These are phyloP conservation scores for Lophius piscatorius DNA, from an alignment of 2,113 vertebrate genomes.

Conservation along the genomic window DNA sequence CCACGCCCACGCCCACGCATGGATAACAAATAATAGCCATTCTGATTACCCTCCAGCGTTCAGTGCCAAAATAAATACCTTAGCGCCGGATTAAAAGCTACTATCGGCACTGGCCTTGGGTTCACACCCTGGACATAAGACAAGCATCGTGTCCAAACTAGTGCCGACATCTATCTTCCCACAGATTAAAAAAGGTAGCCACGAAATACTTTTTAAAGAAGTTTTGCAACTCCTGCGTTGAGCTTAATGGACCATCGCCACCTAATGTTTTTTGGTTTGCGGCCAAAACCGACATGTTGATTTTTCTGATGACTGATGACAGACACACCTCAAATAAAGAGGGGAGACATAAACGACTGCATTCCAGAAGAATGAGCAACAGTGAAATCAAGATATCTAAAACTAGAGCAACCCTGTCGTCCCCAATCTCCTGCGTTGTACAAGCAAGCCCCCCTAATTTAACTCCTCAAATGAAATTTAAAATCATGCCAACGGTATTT, in stretches of 20 bases:
- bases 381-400: constrained; percentile 3
- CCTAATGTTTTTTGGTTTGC: constrained; percentile 19
- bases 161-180: constrained; percentile 66
- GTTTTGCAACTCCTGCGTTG: constrained; percentile 12
- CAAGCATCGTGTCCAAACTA: constrained; percentile 67
- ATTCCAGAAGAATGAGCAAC: constrained; percentile 35
- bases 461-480: too few relatives aligned
- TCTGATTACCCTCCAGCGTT: constrained; percentile 24
- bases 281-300: constrained; percentile 47
- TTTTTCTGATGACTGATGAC: constrained; percentile 28
- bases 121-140: constrained; percentile 71
- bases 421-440: too few relatives aligned
- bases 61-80: constrained; percentile 68
- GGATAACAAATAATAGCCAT: constrained; percentile 5
- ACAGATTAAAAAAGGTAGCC: constrained; percentile 47
- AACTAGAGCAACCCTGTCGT: too few relatives aligned
- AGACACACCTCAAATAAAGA: constrained; percentile 45
- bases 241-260: constrained; percentile 8
- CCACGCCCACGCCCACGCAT: constrained; percentile 2
- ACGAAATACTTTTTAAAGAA: constrained; percentile 37
- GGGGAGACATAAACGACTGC: constrained; percentile 27
- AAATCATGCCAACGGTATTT: too few relatives aligned
- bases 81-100: constrained; percentile 51
- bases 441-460: too few relatives aligned
- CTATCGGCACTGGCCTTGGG: constrained; percentile 48